Evolutionary conservation across 2,888 invertebrate species (phyloP), one percentile per base, ranked within the genome.

Genomic region (Gari tellinella): DNA sequence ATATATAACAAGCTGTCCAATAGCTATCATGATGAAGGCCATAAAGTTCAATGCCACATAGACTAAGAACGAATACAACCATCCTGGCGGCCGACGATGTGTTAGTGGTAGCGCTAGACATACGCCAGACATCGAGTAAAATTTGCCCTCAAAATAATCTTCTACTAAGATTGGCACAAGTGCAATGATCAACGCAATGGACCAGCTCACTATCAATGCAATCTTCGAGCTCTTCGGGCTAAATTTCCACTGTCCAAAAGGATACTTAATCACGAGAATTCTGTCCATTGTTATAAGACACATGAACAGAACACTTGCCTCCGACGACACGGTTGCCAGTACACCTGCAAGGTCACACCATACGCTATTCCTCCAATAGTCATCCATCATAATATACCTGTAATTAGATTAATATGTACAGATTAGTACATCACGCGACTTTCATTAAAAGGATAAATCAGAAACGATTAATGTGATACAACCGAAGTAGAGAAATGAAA

Each of bases 231-330:
- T 74, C 15, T 68, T 72, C 0, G 72, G 37, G 12, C 76, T 84
- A 25, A 90, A 83, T 10, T 57, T 68, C 23, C 69, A 21, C 19
- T 66, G 63, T 1, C 79, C 93, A 58, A 94, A 90, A 15, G 94
- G 94, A 73, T 93, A 92, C 19, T 94, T 93, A 31, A 95, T 94
- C 0, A 94, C 94, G 75, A 94, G 92, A 82, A 94, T 93, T n/a
- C 94, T 93, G 87, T 95, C 94, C 91, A 94, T 93, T 1, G 94
- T 94, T 65, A 94, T 94, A 68, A 94, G 82, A 0, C 94, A 93
- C 15, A 95, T 91, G 51, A 94, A 93, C 70, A 94, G 86, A 1
- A 94, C 94, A 0, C 94, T 94, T 4, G 94, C 94, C 88, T 94
- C 94, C 65, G 94, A 94, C 67, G 94, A 94, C 21, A 83, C 5